Evolutionary conservation across 2,888 invertebrate species (phyloP), one percentile per base, ranked within the genome.

Genomic region (Phragmatobia fuliginosa): DNA sequence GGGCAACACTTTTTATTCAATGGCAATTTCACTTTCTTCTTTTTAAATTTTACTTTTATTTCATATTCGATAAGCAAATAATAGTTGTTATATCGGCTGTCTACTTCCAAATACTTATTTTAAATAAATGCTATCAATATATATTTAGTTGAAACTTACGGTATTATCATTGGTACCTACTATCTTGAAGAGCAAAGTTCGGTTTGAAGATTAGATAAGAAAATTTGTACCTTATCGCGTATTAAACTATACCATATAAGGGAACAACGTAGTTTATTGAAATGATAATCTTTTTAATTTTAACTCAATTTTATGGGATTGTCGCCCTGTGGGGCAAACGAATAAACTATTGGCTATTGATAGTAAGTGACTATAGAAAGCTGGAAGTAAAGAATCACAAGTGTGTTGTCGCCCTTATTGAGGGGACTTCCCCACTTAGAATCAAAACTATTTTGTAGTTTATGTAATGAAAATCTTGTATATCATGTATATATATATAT

Each of bases 101-200:
- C 76, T 65, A 58, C 67, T 69, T 66, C 56, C 61, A 71, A 83
- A 83, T 80, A 79, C 77, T 73, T 73, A 75, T 75, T 72, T 79
- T 75, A 71, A 67, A 32, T 60, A 33, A 62, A 63, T 60, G 18
- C 66, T 69, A 73, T 81, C 77, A 66, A 59, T 68, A 63, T 70
- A 73, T 74, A 71, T 71, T 71, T 62, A 70, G 66, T 73, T 77
- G 70, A 71, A 74, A 72, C 71, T 71, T 56, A 45, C 25, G 1
- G 14, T 79, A 70, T 82, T 81, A 81, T 81, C 81, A 18, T 21
- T 41, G 16, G 45, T 61, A 41, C 14, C 61, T 62, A 66, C 73
- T 83, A 82, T 83, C 82, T 49, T 61, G 49, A 67, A 70, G 76
- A 81, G 76, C 81, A 82, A 82, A 82, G 82, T 79, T 83, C 82